Evolutionary conservation across 2,888 invertebrate genomes (phyloP).

Genomic region (Pseudoips prasinana): DNA sequence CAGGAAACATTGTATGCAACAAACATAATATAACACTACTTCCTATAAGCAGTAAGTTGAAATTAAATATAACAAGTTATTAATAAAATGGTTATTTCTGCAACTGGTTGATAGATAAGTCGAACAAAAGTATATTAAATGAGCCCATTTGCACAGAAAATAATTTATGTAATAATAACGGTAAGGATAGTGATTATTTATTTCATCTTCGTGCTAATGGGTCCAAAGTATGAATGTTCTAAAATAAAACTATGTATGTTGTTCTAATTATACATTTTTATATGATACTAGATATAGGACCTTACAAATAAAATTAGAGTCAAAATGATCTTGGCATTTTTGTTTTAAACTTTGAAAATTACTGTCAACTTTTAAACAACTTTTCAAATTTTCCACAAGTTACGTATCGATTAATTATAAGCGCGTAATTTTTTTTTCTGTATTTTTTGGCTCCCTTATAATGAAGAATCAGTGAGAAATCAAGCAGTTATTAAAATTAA

Average conservation of each 20-base stretch:
- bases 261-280: constrained; percentile 41
- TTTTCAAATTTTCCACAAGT: too few relatives aligned
- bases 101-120: constrained; percentile 17
- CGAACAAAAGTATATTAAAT: constrained; percentile 22
- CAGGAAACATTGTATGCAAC: constrained; percentile 17
- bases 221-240: constrained; percentile 34
- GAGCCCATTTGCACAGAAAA: constrained; percentile 38
- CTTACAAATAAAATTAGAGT: constrained; percentile 18
- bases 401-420: too few relatives aligned
- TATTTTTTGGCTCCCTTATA: too few relatives aligned
- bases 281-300: constrained; percentile 37
- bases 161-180: constrained; percentile 6
- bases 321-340: too few relatives aligned
- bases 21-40: too few relatives aligned
- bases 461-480: too few relatives aligned
- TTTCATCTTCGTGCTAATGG: constrained; percentile 31
- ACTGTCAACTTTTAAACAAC: too few relatives aligned
- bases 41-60: too few relatives aligned
- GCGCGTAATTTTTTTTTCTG: too few relatives aligned
- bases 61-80: too few relatives aligned
- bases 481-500: too few relatives aligned
- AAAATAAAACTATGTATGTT: constrained; percentile 35
- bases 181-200: constrained; percentile 17
- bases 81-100: constrained; percentile 8
- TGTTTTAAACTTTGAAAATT: too few relatives aligned